Evolutionary conservation across 2,797 vertebrate genomes (phyloP).

Genomic region (Onychomys torridus): DNA sequence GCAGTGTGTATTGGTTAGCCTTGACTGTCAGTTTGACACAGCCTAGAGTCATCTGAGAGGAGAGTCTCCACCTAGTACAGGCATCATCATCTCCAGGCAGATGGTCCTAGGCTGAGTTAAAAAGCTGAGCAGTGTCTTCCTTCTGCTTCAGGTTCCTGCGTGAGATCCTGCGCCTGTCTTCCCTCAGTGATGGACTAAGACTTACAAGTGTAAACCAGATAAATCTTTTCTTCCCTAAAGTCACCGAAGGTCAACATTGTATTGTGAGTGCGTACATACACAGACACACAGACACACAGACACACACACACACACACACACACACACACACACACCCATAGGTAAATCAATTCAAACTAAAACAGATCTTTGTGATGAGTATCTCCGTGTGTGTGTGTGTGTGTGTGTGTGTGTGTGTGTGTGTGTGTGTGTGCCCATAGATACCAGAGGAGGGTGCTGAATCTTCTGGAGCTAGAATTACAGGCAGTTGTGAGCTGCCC

Average conservation of each 20-base stretch:
- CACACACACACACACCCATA: too few species aligned
- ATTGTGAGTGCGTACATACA: too few species aligned
- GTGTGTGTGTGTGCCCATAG: neutral
- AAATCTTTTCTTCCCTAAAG: neutral
- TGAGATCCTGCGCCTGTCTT: neutral
- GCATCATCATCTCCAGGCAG: neutral
- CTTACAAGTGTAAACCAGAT: neutral
- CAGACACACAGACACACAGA: neutral
- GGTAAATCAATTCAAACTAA: neutral
- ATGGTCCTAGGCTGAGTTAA: neutral
- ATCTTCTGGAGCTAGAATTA: neutral
- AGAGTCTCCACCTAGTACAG: neutral
- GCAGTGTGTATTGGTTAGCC: neutral
- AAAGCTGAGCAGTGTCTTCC: neutral
- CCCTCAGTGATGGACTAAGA: neutral
- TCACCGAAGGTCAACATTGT: neutral
- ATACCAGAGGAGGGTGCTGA: neutral
- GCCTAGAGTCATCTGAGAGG: neutral
- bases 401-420: neutral
- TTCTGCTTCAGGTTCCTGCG: neutral
- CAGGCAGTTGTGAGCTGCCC: neutral
- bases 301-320: too few species aligned
- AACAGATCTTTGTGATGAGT: neutral
- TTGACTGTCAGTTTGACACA: neutral
- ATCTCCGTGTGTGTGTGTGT: neutral